Evolutionary conservation across 2,113 vertebrate species (phyloP).

Genomic region (Bos indicus): DNA sequence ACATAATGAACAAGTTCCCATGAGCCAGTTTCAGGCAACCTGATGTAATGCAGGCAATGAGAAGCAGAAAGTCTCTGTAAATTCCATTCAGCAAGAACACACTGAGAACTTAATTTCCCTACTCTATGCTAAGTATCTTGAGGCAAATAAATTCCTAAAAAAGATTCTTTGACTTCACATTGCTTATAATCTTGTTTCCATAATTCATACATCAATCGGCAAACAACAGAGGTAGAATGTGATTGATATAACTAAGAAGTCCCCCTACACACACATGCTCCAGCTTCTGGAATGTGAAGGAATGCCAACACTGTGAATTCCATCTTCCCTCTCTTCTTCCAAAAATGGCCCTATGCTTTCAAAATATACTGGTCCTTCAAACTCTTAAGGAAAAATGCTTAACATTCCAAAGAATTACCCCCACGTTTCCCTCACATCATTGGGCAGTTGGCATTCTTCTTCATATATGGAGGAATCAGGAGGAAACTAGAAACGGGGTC

Average conservation of each 20-base stretch:
- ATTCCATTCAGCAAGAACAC: conserved; percentile 11
- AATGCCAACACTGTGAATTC: conserved; percentile 38
- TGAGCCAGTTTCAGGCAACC: not conserved
- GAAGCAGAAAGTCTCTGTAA: conserved; percentile 7
- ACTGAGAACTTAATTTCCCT: conserved; percentile 17
- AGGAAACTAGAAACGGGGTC: not conserved
- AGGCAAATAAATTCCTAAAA: conserved; percentile 17
- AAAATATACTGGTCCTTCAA: conserved; percentile 14
- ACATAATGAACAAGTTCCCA: not conserved
- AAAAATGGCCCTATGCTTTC: conserved; percentile 50
- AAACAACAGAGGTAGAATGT: conserved; percentile 33
- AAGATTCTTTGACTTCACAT: not conserved
- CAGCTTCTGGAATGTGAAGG: conserved; percentile 43
- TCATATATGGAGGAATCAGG: not conserved
- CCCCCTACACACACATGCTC: not conserved
- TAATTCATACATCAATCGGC: conserved; percentile 4
- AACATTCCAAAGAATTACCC: conserved; percentile 48
- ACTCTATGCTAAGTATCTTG: conserved; percentile 2
- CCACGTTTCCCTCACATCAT: not conserved
- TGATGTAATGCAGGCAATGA: not conserved
- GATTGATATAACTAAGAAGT: conserved; percentile 17
- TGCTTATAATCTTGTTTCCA: not conserved
- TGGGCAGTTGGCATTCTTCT: conserved; percentile 23
- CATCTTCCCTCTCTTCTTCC: conserved; percentile 49
- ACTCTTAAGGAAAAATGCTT: conserved; percentile 17